Base-by-base conservation (phyloP, 2,797 vertebrate species). In the Danio aesculapii region DNA sequence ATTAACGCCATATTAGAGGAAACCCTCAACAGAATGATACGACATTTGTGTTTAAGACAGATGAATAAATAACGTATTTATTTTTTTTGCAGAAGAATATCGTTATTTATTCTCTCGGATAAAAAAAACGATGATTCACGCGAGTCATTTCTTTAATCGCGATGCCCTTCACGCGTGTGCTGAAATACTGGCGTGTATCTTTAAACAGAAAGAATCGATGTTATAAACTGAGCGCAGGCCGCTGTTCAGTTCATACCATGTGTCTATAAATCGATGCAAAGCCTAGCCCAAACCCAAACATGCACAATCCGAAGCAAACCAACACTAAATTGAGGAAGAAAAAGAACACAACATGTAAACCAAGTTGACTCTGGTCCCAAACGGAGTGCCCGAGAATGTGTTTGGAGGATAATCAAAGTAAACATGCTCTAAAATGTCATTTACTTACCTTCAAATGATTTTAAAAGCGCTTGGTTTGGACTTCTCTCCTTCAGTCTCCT, bases 401-500 rank as follows among this genome's bases (percentile, higher is more conserved):
- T 49, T 63, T 61, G 50, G 64, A 63, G 72, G 10, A 53, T 11
- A 6, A 47, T 52, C 75, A 49, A 39, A 47, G 67, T 10, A 50
- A 71, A 71, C 58, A 59, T 11, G 58, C 4, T 53, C 1, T 13
- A 63, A 52, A 70, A 62, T 11, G 19, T 41, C 46, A 44, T 8
- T 55, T 2, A n/a, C n/a, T 72, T 80, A 80, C 78, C 78, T 73
- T 80, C 9, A 72, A 47, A n/a, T 49, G 55, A 17, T 50, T 41
- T n/a, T 73, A 59, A 49, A 19, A 17, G 19, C 53, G n/a, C 30
- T 16, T n/a, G 6, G 8, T 39, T 55, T 71, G 30, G 11, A 43
- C 39, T 30, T 14, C 41, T 47, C 19, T 11, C 66, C 39, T 62
- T 62, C 41, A 16, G 5, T 55, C 66, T 16, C 6, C 16, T 19